A percentile compares a stretch with the other conserved stretches of the same genome.
These are phyloP conservation scores for Cercopithecus mona DNA, from an alignment of 2,113 vertebrate genomes.

Conservation along the genomic window DNA sequence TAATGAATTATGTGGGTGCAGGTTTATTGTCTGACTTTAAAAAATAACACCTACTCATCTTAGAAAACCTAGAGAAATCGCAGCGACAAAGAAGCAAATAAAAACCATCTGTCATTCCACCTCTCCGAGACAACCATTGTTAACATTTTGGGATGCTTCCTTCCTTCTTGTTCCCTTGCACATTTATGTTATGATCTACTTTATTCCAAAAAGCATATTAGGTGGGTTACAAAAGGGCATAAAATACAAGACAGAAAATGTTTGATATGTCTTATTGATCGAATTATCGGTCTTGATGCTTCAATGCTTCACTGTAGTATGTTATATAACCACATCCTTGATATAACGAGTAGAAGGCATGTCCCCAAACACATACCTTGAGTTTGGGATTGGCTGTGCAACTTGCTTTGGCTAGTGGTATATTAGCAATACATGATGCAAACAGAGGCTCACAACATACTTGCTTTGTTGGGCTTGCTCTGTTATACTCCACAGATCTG, in stretches of 20 bases:
- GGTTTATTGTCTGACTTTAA: neutral
- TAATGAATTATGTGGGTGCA: neutral
- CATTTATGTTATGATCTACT: neutral
- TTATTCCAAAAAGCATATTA: neutral
- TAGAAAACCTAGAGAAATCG: neutral
- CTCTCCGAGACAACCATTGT: neutral
- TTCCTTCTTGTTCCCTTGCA: neutral
- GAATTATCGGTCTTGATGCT: neutral
- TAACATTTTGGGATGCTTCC: neutral
- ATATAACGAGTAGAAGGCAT: neutral
- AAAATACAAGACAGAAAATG: neutral
- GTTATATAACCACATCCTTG: neutral
- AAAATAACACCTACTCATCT: neutral
- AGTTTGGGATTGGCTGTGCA: neutral
- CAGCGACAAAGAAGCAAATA: constrained; percentile 28
- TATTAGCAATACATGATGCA: neutral
- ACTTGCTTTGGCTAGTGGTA: neutral
- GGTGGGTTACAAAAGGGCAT: neutral
- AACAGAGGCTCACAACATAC: neutral
- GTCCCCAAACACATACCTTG: neutral
- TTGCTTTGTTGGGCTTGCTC: neutral
- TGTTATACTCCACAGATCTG: neutral
- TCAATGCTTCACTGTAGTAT: neutral
- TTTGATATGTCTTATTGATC: neutral
- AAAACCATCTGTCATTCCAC: neutral